Evolutionary conservation across 1,140 invertebrate genomes (phyloP), one percentile per base, ranked within the genome.

Genomic region (Brachionus rotundiformis): DNA sequence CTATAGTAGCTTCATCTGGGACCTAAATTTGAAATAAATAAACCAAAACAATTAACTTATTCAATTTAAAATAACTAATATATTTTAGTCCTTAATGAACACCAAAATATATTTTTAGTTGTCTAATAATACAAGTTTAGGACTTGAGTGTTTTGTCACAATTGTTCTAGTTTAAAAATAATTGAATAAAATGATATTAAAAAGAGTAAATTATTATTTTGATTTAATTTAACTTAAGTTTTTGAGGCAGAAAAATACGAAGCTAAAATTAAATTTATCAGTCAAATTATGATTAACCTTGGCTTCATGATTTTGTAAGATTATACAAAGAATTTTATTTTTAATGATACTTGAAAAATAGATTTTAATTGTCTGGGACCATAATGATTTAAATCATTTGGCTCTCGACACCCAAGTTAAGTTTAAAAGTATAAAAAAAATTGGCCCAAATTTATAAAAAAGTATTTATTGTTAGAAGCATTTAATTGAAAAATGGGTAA

Each of bases 351-450:
- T 54, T 54, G 4, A 25, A 23, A 54, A 54, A 54, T 54, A 8
- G 8, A 4, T 54, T 23, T 54, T 54, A 54, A 63, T 29, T 63
- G 29, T 16, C 11, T 63, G 61, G 27, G 61, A 63, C 29, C 25
- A 63, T 29, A 29, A 19, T 54, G 23, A 19, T 54, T 54, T 54
- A 63, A 63, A 29, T 33, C 29, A 29, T n/a, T 63, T 63, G 10
- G 25, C 59, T 63, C n/a, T 63, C 29, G 27, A 31, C 29, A 29
- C 59, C 23, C 59, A 16, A 39, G 11, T 4, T 68, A 36, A 2
- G 36, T 68, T 68, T n/a, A 68, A 33, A n/a, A n/a, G n/a, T n/a
- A n/a, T n/a, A n/a, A n/a, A n/a, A 63, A 68, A 39, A 36, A 68
- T 33, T 68, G 33, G 31, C 63, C 63, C 36, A 68, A 68, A 36